Evolutionary conservation across 2,888 invertebrate species (phyloP).

Genomic region (Cyclophora punctaria): DNA sequence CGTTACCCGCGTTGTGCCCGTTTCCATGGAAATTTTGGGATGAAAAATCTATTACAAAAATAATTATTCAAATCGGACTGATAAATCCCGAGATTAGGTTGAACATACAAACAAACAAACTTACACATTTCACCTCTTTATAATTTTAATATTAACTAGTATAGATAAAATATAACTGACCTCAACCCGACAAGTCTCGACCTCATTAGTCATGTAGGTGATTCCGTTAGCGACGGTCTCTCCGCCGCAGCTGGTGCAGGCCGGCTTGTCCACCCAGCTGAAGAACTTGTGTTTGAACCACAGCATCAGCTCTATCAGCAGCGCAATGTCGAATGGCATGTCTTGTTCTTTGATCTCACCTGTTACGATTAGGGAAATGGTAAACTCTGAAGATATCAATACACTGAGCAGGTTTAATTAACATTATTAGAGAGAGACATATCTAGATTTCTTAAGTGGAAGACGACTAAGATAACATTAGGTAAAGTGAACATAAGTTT

Average conservation of each 20-base stretch:
- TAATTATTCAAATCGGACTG: too few relatives aligned
- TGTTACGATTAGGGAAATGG: conserved; percentile 5
- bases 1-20: too few relatives aligned
- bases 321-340: conserved; percentile 79
- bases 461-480: too few relatives aligned
- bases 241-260: conserved; percentile 81
- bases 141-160: not conserved
- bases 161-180: conserved; percentile 40
- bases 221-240: conserved; percentile 58
- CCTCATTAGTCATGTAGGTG: conserved; percentile 47
- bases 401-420: too few relatives aligned
- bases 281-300: conserved; percentile 98
- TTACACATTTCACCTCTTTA: too few relatives aligned
- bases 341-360: conserved; percentile 52
- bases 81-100: too few relatives aligned
- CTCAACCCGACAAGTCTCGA: conserved; percentile 76
- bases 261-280: conserved; percentile 88
- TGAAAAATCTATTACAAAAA: too few relatives aligned
- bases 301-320: conserved; percentile 84
- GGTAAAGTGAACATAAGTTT: not conserved
- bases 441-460: too few relatives aligned
- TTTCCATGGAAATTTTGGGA: too few relatives aligned
- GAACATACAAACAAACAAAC: too few relatives aligned
- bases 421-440: too few relatives aligned
- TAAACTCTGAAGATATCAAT: too few relatives aligned